phyloP scores from a whole-genome alignment of 2,797 vertebrate species.

The Artibeus jamaicensis region DNA sequence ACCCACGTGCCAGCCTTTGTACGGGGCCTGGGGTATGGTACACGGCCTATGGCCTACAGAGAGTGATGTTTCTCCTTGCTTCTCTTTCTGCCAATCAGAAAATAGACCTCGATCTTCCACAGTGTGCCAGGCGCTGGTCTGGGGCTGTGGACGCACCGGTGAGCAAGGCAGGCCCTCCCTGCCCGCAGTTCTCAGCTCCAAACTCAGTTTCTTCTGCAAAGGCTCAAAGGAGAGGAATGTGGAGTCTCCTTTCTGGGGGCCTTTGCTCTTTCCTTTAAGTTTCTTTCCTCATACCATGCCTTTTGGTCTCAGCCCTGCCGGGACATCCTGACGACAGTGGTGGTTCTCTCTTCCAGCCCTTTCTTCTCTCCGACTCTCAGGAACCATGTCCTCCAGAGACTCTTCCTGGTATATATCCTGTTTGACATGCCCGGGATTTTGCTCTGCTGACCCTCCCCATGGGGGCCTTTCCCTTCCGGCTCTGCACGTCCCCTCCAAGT shows the following conservation, averaged over 20 bases:
- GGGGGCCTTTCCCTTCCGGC: not conserved
- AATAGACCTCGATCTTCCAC: not conserved
- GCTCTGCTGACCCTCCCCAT: not conserved
- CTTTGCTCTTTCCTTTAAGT: not conserved
- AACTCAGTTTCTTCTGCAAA: not conserved
- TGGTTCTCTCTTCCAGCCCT: not conserved
- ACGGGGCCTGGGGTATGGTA: not conserved
- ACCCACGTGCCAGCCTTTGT: too few species aligned
- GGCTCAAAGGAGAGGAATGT: not conserved
- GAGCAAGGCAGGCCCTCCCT: not conserved
- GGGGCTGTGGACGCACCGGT: rapidly evolving
- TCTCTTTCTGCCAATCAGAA: not conserved
- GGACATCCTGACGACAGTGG: not conserved
- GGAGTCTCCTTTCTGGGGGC: not conserved
- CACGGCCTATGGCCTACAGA: too few species aligned
- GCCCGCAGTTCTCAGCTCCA: not conserved
- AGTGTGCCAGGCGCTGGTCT: not conserved
- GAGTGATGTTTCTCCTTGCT: not conserved
- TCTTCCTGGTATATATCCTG: not conserved
- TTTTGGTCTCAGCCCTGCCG: not conserved
- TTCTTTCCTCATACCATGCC: not conserved
- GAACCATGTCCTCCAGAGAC: not conserved
- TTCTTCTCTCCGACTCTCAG: not conserved
- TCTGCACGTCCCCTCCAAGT: not conserved
- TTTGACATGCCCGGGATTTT: not conserved